Conservation (phyloP, 1,140 invertebrate genomes). For the Portunus trituberculatus region DNA sequence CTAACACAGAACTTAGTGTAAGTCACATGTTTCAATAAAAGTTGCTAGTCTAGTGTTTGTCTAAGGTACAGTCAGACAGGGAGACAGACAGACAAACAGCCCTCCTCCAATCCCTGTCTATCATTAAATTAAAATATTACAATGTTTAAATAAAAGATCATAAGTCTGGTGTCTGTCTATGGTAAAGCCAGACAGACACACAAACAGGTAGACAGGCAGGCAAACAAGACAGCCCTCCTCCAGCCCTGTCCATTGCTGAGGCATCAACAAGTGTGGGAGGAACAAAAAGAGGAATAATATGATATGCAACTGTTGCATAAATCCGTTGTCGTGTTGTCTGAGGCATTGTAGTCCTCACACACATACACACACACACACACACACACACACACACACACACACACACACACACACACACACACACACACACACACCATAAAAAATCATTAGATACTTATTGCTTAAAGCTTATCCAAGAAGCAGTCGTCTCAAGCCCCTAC, state of each 20-base stretch:
- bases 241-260: no score
- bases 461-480: slow-evolving; percentile 40
- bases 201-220: no score
- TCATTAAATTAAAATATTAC: no score
- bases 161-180: no score
- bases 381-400: background rate
- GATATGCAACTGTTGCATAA: background rate
- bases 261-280: no score
- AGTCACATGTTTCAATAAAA: background rate
- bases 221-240: no score
- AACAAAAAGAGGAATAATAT: background rate
- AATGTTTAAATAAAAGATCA: no score
- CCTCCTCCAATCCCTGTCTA: no score
- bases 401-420: background rate
- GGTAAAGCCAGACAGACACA: no score
- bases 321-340: background rate
- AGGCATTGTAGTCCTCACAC: background rate
- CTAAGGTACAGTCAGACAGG: background rate
- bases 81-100: no score
- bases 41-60: background rate
- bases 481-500: slow-evolving; percentile 45
- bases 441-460: slow-evolving; percentile 45
- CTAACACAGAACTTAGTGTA: background rate
- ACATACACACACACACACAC: background rate
- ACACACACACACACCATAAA: slow-evolving; percentile 28